Evolutionary conservation across 2,797 vertebrate genomes (phyloP).

Genomic region (Hylomyscus alleni): DNA sequence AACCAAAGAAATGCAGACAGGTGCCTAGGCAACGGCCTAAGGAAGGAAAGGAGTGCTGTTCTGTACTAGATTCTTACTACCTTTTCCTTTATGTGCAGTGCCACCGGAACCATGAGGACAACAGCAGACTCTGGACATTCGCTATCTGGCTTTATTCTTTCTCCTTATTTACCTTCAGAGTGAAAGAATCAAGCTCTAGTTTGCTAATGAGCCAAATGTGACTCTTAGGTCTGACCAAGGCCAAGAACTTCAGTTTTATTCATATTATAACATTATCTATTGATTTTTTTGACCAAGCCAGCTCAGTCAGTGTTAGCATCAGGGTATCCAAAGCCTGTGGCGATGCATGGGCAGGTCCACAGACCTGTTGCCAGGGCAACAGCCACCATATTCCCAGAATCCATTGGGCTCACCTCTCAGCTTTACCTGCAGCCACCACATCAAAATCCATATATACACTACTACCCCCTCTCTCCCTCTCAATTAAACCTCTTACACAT

Average conservation of each 20-base stretch:
- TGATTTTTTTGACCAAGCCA: not conserved
- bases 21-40: not conserved
- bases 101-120: not conserved
- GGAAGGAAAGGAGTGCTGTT: not conserved
- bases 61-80: slow-evolving; percentile 8
- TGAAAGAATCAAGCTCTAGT: slow-evolving; percentile 7
- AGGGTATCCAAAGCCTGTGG: no score
- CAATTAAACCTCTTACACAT: no score
- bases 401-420: no score
- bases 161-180: slow-evolving; percentile 26
- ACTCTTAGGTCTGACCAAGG: slow-evolving; percentile 6
- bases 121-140: not conserved
- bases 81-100: not conserved
- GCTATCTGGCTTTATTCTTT: not conserved
- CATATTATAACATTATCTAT: not conserved
- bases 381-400: no score
- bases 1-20: slow-evolving; percentile 33
- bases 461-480: no score
- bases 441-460: no score
- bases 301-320: no score
- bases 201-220: not conserved
- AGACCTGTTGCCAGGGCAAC: no score
- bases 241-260: not conserved
- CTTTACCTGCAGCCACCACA: no score
- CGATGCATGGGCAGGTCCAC: no score